Conservation (phyloP, 2,113 vertebrate species). For the Tragelaphus imberbis region DNA sequence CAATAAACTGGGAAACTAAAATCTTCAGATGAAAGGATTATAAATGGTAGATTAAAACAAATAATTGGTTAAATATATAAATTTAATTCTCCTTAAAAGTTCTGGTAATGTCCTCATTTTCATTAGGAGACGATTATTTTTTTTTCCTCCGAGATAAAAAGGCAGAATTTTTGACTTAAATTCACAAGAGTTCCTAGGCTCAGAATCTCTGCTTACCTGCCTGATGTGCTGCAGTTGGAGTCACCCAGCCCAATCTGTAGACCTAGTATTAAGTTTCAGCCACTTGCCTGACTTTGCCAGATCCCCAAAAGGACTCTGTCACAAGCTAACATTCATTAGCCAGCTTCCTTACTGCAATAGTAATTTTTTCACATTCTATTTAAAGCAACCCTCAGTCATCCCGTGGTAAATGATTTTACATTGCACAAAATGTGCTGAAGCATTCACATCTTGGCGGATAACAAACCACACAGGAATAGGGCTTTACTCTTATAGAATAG, state of each 20-base stretch:
- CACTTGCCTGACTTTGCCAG: not conserved
- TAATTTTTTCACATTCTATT: slow-evolving; percentile 59
- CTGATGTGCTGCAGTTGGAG: not conserved
- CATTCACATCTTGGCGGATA: slow-evolving; percentile 57
- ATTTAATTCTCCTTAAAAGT: slow-evolving; percentile 8
- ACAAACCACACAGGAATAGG: slow-evolving; percentile 64
- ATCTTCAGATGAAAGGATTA: not conserved
- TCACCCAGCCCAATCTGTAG: not conserved
- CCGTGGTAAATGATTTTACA: slow-evolving; percentile 48
- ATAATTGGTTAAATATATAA: not conserved
- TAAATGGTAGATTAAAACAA: not conserved
- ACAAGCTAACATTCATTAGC: not conserved
- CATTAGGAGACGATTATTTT: not conserved
- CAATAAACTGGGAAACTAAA: not conserved
- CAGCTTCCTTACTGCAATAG: slow-evolving; percentile 33
- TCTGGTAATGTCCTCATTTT: not conserved
- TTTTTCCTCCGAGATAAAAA: not conserved
- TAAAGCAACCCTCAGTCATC: slow-evolving; percentile 42
- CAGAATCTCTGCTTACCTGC: not conserved
- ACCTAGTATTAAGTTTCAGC: not conserved
- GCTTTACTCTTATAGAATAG: slow-evolving; percentile 71
- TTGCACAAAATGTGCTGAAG: slow-evolving; percentile 70
- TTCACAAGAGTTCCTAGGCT: not conserved
- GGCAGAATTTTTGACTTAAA: not conserved
- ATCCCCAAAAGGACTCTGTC: not conserved